Evolutionary conservation across 2,888 invertebrate species (phyloP), one percentile per base, ranked within the genome.

Genomic region (Coelogynopora nodosa): DNA sequence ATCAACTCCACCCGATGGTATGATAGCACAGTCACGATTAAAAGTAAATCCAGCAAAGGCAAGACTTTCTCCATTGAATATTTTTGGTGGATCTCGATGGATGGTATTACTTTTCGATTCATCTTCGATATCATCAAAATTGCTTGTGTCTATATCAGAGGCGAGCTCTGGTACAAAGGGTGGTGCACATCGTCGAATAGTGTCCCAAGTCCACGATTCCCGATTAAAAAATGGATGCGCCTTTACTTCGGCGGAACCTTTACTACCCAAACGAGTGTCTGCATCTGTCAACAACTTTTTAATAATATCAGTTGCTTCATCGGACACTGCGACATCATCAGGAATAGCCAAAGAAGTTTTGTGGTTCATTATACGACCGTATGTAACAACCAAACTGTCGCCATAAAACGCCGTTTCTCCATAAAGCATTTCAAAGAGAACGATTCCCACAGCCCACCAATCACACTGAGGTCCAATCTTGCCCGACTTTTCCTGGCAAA

Each of bases 371-470:
- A 99, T 99, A 93, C 98, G 98, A 88, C 97, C 96, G 92, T 99
- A 99, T 0, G 98, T 99, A 86, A 97, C 97, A 80, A 98, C 96
- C 90, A 99, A 94, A 88, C 98, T 97, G 92, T 99, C 99, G 0
- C 98, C 98, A 93, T 97, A 98, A 93, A 99, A 99, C 0, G 99
- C 99, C 13, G 99, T 97, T 92, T 99, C 99, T 2, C 93, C 93
- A 92, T 88, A 67, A 86, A 99, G 93, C 98, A 99, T 98, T 94
- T 99, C 99, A 92, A 97, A 99, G 0, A 99, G 94, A 92, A 99
- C 97, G 90, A 99, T 97, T 86, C 99, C 99, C 30, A 98, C 98
- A 27, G 98, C 97, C 98, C 98, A 98, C 97, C 97, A 98, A 93
- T 98, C 98, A 93, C 97, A 98, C 92, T 99, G 98, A 80, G 97